Base-by-base conservation (phyloP, 2,797 vertebrate species). In the Moxostoma hubbsi region DNA sequence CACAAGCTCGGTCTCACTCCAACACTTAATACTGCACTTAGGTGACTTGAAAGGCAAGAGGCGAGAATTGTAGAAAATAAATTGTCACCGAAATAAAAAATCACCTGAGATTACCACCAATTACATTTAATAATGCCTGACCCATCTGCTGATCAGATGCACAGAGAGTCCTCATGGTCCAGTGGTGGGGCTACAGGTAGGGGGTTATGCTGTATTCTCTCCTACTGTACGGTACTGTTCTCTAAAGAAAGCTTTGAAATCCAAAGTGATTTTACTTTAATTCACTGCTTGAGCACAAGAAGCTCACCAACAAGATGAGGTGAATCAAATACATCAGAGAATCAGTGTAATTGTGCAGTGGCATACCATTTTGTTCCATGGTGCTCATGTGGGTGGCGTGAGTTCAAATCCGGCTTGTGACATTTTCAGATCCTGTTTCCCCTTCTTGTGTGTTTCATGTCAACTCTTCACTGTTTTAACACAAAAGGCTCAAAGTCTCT, bases 61-160 rank as follows among this genome's bases (percentile, higher is more conserved):
- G 90, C 89, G 93, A 94, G 95, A 97, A 96, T 95, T 95, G 93
- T 90, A 94, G 93, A 96, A 95, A 96, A 96, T 92, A 90, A 96
- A 94, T 94, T 96, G 95, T 97, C 94, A 92, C 92, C 90, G 90
- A 94, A 94, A 94, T 92, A 93, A 94, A 92, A 93, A 93, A 93
- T 93, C 89, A 82, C 88, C 84, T 86, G 81, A 89, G 89, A 94
- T 95, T 94, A 93, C 93, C 90, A 90, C 89, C 90, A 93, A 91
- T 96, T 95, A 92, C 90, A 93, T 89, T 88, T 94, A 93, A 92
- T 93, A 90, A 88, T 87, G 89, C 86, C 70, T 81, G 75, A 87
- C 75, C 81, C 90, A 94, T 94, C 91, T 94, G 94, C 87, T 91
- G 90, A 91, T 96, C 91, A 95, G 89, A 93, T 96, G 92, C 90